Evolutionary conservation across 2,888 invertebrate species (phyloP), one percentile per base, ranked within the genome.

Genomic region (Diabrotica balteata): DNA sequence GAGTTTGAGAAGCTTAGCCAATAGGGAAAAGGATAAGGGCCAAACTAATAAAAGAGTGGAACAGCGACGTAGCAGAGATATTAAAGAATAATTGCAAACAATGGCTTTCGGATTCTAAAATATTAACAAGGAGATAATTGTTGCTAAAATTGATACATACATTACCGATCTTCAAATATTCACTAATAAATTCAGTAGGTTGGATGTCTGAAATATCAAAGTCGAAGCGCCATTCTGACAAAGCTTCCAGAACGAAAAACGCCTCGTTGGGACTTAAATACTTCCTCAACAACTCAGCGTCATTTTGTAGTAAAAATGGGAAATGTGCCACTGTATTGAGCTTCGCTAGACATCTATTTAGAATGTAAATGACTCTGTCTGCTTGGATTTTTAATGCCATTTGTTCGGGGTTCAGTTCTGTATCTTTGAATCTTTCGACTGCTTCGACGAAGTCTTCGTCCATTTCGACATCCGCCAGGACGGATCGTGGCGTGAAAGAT

Each of bases 361-460:
- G 44, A 17, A 67, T 49, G 50, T 71, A 71, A 50, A 86, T 84
- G 57, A 89, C 85, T 44, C 88, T 83, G 67, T 87, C 86, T 4
- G 85, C 83, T 80, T 88, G 87, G 62, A 89, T 87, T 75, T 87
- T 86, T 72, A 88, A 74, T 71, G 88, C 87, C 70, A 87, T 83
- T 54, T 80, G 76, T 49, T 75, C 73, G 3, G 76, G 73, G 3
- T 68, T 63, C 45, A 76, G 17, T n/a, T 63, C 64, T 58, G 67
- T 63, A 0, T 69, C 71, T 57, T 69, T 70, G 42, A 68, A 71
- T 53, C 58, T 73, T 8, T 67, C 54, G 3, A 71, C 60, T 8
- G 66, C 60, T 44, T 68, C 59, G 47, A 49, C 52, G 17, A 72
- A 63, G 43, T 72, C 67, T 10, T 68, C 67, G 42, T 71, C 68